Conservation (phyloP, 2,888 invertebrate species). For the Melinopterus prodromus region DNA sequence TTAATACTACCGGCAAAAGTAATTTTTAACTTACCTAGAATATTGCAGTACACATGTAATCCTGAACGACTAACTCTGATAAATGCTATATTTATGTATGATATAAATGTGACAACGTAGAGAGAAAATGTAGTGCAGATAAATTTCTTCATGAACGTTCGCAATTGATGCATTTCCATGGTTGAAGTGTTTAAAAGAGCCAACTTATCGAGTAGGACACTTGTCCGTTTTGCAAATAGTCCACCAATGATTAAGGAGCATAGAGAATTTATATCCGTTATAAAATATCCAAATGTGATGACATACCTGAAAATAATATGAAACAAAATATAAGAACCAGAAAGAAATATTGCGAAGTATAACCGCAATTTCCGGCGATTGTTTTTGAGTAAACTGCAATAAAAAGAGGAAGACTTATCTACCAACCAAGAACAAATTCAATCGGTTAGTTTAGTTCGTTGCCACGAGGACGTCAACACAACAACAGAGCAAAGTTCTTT, state of each 20-base stretch:
- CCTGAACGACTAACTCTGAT: constrained; percentile 19
- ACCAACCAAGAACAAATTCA: too few species aligned
- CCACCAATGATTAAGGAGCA: constrained; percentile 26
- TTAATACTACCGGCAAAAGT: background rate
- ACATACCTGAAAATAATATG: constrained; percentile 31
- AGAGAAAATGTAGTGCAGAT: constrained; percentile 10
- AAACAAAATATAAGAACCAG: too few species aligned
- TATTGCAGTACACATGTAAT: constrained; percentile 33
- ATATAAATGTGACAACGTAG: constrained; percentile 30
- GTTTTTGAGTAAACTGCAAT: too few species aligned
- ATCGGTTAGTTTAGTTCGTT: too few species aligned
- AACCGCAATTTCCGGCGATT: too few species aligned
- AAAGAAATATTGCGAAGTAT: too few species aligned
- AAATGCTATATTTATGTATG: constrained; percentile 34
- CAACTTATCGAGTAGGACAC: constrained; percentile 22
- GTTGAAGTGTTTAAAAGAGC: constrained; percentile 22
- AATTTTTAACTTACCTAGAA: constrained; percentile 33
- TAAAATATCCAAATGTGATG: constrained; percentile 30
- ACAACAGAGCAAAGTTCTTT: too few species aligned
- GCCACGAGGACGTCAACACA: too few species aligned
- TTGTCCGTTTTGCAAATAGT: constrained; percentile 20
- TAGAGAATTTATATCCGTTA: constrained; percentile 29
- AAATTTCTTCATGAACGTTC: constrained; percentile 25
- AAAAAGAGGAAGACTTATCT: too few species aligned
- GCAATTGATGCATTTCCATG: constrained; percentile 27